Evolutionary conservation across 2,113 vertebrate genomes (phyloP), one percentile per base, ranked within the genome.

Genomic region (Dicrurus megarhynchus): DNA sequence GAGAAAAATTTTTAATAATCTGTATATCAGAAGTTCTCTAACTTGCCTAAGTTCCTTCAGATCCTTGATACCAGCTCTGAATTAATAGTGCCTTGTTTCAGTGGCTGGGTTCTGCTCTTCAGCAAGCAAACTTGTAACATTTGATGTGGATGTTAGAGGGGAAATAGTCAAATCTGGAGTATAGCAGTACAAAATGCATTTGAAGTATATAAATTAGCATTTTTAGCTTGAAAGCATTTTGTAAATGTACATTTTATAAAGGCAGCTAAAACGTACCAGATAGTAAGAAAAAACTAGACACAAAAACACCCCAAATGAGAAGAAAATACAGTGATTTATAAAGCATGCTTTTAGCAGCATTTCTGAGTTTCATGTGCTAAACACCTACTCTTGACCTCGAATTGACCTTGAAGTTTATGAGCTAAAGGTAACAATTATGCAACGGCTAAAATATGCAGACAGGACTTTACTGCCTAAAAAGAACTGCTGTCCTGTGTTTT

Each of bases 361-460:
- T 95, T 90, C 90, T 95, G 87, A 74, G 49, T 89, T 97, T 95
- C 94, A 78, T 93, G 90, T 90, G 74, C 85, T 97, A 73, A 93
- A 88, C 95, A 97, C 93, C 93, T 98, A 70, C 19, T 71, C 63
- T 57, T 96, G 90, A 97, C 97, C 95, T 96, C 17, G 13, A 68
- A 75, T 15, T 97, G 95, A 97, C 97, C 97, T 97, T 92, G 73
- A 67, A 84, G 83, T 97, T 98, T 98, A 98, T 93, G 86, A 96
- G 87, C 93, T 97, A 84, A 97, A 97, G 97, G 97, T 98, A 98
- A 96, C 95, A 95, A 96, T 97, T 98, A 97, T 94, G 97, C 91
- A 97, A 97, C 30, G n/a, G 84, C 88, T 96, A 79, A 98, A 98
- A 96, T 96, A 98, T 98, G 97, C 94, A 97, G 97, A 93, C 97